Evolutionary conservation across 2,797 vertebrate species (phyloP), one percentile per base, ranked within the genome.

Genomic region (Ptychobarbus kaznakovi): DNA sequence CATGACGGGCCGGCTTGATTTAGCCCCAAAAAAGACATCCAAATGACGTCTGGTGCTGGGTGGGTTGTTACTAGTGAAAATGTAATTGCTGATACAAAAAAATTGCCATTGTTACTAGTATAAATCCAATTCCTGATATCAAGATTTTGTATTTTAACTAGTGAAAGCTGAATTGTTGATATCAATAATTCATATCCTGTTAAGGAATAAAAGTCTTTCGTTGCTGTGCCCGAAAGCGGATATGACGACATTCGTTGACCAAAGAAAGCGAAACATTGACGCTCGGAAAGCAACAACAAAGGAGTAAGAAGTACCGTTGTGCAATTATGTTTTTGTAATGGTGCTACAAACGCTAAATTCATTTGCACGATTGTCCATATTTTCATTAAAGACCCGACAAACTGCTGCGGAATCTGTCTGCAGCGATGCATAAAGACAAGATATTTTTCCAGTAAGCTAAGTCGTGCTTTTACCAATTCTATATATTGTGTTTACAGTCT

Each of bases 201-300:
- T 32, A 32, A 32, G 2, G 32, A 32, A 32, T 32, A 32, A 32
- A 32, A 32, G 32, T 8, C 25, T 74, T n/a, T 18, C 22, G 10
- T 9, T 9, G 1, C 58, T 25, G 16, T 1, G 9, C 0, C n/a
- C 15, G 35, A 11, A 28, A 69, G 63, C 83, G 46, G 73, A 81
- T 13, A 56, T 78, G 80, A 69, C 70, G 13, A 77, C 13, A 6
- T 68, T 16, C n/a, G 74, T 68, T 81, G 35, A 32, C 38, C 4
- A 22, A 6, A 16, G 16, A 38, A 3, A 18, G 28, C 3, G 80
- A n/a, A n/a, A 40, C 28, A 70, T 56, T 81, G 87, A 85, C 65
- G 80, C 46, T 51, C 22, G 9, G 2, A 66, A 15, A 2, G 22
- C n/a, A 81, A 66, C 40, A 85, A 89, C 83, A 85, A 78, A 65